Evolutionary conservation across 2,113 vertebrate species (phyloP).

Genomic region (Rhea pennata): DNA sequence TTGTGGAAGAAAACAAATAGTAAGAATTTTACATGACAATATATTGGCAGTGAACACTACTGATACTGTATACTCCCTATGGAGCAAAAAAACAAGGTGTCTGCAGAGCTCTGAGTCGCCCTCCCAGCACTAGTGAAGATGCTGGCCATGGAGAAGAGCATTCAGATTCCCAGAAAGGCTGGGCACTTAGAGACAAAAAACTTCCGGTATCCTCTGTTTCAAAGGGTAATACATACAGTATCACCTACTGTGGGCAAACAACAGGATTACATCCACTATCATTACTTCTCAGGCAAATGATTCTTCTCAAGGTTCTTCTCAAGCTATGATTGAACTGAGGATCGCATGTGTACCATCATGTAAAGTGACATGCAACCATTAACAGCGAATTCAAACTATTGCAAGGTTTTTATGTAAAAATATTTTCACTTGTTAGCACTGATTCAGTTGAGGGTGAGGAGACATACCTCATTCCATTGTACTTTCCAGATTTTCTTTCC

Average conservation of each 20-base stretch:
- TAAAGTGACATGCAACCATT: background rate
- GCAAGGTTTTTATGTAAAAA: background rate
- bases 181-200: background rate
- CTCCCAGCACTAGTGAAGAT: background rate
- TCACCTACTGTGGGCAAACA: background rate
- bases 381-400: background rate
- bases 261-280: background rate
- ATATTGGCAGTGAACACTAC: background rate
- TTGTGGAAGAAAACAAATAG: background rate
- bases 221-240: background rate
- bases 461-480: background rate
- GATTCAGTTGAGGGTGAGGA: background rate
- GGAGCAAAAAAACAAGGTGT: background rate
- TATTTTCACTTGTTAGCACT: background rate
- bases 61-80: background rate
- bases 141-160: background rate
- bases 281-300: background rate
- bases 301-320: too few relatives aligned
- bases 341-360: background rate
- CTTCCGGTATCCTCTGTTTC: background rate
- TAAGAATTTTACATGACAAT: background rate
- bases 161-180: background rate
- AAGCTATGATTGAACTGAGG: background rate
- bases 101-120: background rate
- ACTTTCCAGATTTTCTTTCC: constrained; percentile 24